Evolutionary conservation across 1,140 invertebrate genomes (phyloP), one percentile per base, ranked within the genome.

Genomic region (Patella vulgata): DNA sequence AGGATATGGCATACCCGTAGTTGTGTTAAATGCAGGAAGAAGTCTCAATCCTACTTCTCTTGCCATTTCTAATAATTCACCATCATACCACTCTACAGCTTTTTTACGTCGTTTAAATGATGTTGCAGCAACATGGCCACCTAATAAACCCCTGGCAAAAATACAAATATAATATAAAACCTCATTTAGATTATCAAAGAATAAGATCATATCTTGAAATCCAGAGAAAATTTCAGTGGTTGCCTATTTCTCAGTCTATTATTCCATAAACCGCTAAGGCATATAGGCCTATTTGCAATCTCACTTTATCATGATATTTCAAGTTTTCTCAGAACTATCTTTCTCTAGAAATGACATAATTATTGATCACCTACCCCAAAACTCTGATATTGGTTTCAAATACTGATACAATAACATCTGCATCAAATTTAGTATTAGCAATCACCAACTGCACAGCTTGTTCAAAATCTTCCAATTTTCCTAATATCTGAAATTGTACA

Each of bases 371-470:
- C 88, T 86, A 95, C 91, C 97, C 97, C 28, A 99, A 86, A 85
- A 99, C 91, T 63, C 97, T 87, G 75, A 99, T 99, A 83, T 99
- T 99, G 12, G 96, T 98, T 86, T 99, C 97, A 86, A 99, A 99
- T 8, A 99, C 93, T 1, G 96, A 98, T 17, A 99, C 96, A 63
- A 97, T 90, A 59, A 99, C 89, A 86, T 99, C 95, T 68, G 89
- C 92, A 84, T 99, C 94, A 85, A 99, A 98, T 61, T 86, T 89
- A 14, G 98, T 92, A 56, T 83, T 71, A 30, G 73, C 60, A 12
- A 96, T 90, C 21, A 98, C 90, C 62, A 95, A 85, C 84, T 91
- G 90, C 0, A 97, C 91, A 43, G 94, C 95, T 76, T 89, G 88
- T 81, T 97, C 96, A 86, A 99, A 99, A 86, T 98, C 95, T 60